A percentile compares a stretch with the other conserved stretches of the same genome.
phyloP scores from a whole-genome alignment of 1,140 invertebrate species.

The Melipona quadrifasciata region DNA sequence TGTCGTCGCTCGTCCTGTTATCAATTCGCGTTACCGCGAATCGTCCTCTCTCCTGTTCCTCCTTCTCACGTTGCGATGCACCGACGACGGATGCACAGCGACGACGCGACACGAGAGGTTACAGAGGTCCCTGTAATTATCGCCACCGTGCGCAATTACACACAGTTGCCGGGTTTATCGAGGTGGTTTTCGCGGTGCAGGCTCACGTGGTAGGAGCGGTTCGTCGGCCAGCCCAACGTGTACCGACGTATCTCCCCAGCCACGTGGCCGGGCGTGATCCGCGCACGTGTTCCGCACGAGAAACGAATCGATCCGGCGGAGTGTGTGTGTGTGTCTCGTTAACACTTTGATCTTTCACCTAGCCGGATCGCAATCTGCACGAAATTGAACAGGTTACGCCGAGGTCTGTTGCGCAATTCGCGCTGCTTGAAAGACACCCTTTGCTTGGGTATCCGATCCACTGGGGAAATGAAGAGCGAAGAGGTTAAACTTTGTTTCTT shows the following conservation, averaged over 20 bases:
- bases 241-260: slow-evolving; percentile 10
- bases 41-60: background rate
- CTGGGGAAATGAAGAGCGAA: too few species aligned
- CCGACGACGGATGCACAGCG: too few species aligned
- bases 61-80: too few species aligned
- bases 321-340: slow-evolving; percentile 29
- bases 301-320: slow-evolving; percentile 35
- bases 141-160: background rate
- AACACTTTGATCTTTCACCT: slow-evolving; percentile 39
- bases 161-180: slow-evolving; percentile 18
- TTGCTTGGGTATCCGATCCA: too few species aligned
- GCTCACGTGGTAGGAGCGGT: slow-evolving; percentile 52
- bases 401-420: background rate
- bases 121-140: slow-evolving; percentile 24
- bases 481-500: too few species aligned
- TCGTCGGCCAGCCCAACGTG: slow-evolving; percentile 22
- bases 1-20: background rate
- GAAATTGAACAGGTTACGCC: slow-evolving; percentile 20
- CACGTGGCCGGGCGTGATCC: slow-evolving; percentile 45
- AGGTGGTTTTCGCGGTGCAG: slow-evolving; percentile 25
- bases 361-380: background rate
- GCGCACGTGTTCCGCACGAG: slow-evolving; percentile 54
- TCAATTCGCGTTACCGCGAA: background rate
- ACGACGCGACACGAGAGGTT: background rate
- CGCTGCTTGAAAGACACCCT: background rate